Evolutionary conservation across 1,140 invertebrate species (phyloP).

Genomic region (Tetragnatha versicolor): DNA sequence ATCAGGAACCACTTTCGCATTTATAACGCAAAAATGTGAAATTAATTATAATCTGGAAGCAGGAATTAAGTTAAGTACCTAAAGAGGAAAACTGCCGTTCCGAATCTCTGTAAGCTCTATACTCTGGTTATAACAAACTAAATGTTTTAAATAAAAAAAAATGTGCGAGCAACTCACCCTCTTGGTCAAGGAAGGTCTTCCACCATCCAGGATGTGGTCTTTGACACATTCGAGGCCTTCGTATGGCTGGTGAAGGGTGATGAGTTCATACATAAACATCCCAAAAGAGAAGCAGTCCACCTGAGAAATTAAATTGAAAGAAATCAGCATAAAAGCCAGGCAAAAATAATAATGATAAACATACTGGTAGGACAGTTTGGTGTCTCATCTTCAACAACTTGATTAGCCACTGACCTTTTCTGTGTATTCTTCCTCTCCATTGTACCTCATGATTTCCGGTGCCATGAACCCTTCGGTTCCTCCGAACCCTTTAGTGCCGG

Average conservation of each 20-base stretch:
- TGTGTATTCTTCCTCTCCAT: slow-evolving; percentile 98
- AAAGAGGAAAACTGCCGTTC: too few relatives aligned
- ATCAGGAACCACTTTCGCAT: too few relatives aligned
- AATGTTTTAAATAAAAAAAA: too few relatives aligned
- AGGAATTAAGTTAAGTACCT: too few relatives aligned
- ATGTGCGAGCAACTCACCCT: slow-evolving; percentile 68
- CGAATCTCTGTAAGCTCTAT: too few relatives aligned
- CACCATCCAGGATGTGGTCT: slow-evolving; percentile 93
- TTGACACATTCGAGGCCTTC: slow-evolving; percentile 95
- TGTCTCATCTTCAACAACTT: neutral
- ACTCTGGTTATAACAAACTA: too few relatives aligned
- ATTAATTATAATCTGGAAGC: too few relatives aligned
- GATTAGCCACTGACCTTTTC: slow-evolving; percentile 76
- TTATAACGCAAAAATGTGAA: too few relatives aligned
- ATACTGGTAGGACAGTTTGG: too few relatives aligned
- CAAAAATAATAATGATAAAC: neutral
- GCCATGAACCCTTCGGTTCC: slow-evolving; percentile 99
- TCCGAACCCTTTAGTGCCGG: slow-evolving; percentile 95
- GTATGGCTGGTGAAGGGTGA: slow-evolving; percentile 92
- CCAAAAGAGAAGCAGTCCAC: slow-evolving; percentile 99
- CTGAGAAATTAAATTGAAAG: slow-evolving; percentile 63
- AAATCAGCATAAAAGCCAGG: neutral
- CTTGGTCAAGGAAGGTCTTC: slow-evolving; percentile 83
- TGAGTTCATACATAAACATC: slow-evolving; percentile 98
- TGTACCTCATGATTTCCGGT: slow-evolving; percentile 96